Percentiles rank a stretch among this genome's conserved stretches.
Evolutionary conservation across 2,888 invertebrate genomes (phyloP).

Genomic region (Metalampra italica): DNA sequence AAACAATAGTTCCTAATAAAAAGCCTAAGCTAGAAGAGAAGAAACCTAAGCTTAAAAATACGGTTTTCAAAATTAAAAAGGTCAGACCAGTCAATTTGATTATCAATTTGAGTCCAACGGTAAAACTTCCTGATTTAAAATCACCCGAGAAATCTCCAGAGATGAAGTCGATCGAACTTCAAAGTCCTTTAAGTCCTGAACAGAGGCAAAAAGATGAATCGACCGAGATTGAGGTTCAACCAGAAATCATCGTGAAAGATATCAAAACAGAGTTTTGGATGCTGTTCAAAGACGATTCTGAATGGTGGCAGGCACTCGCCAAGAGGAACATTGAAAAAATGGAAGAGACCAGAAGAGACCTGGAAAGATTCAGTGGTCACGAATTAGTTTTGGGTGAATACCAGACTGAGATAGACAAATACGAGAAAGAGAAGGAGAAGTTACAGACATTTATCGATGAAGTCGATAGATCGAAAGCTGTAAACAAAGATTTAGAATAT

Average conservation of each 20-base stretch:
- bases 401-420: conserved; percentile 51
- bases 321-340: conserved; percentile 68
- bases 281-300: conserved; percentile 67
- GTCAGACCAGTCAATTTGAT: conserved; percentile 51
- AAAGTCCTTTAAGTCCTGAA: conserved; percentile 32
- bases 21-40: conserved; percentile 31
- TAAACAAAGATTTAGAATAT: conserved; percentile 60
- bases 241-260: conserved; percentile 38
- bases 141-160: neutral
- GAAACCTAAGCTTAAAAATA: conserved; percentile 44
- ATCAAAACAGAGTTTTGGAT: conserved; percentile 61
- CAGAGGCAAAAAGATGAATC: conserved; percentile 44
- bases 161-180: neutral
- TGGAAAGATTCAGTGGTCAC: conserved; percentile 67
- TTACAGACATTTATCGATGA: conserved; percentile 64
- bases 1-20: conserved; percentile 22
- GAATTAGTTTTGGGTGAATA: conserved; percentile 64
- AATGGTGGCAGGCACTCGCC: conserved; percentile 70
- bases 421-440: conserved; percentile 56
- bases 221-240: conserved; percentile 37
- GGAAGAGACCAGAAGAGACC: conserved; percentile 63
- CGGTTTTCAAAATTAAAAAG: conserved; percentile 59
- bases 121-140: conserved; percentile 10
- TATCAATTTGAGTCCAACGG: conserved; percentile 38
- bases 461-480: conserved; percentile 59